A percentile compares a stretch with the other conserved stretches of the same genome.
These are phyloP conservation scores for Agrilus planipennis DNA, from an alignment of 1,140 invertebrate genomes.

Conservation along the genomic window DNA sequence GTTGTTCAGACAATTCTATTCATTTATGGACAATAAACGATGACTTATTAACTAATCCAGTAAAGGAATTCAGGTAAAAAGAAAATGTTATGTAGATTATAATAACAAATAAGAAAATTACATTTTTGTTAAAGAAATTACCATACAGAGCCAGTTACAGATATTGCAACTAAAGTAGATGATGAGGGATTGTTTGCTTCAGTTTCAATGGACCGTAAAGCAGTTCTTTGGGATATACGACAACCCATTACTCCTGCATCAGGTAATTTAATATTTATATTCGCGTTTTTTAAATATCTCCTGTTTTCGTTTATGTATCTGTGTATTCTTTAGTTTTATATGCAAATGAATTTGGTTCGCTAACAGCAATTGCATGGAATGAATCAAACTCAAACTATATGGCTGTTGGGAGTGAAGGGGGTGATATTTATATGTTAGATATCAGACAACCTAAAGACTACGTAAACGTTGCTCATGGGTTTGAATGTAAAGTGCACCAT, in stretches of 20 bases:
- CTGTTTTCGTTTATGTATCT: too few species aligned
- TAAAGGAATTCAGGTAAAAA: constrained; percentile 10
- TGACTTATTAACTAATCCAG: constrained; percentile 7
- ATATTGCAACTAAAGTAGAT: constrained; percentile 19
- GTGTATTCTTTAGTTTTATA: constrained; percentile 28
- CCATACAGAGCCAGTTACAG: constrained; percentile 18
- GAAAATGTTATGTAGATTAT: constrained; percentile 5
- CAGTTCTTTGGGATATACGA: constrained; percentile 23
- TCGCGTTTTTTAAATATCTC: constrained; percentile 4
- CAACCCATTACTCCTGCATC: constrained; percentile 11
- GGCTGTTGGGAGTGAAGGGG: constrained; percentile 18
- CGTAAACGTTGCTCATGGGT: constrained; percentile 15
- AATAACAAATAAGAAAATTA: neutral
- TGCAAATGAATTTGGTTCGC: constrained; percentile 23
- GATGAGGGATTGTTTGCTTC: constrained; percentile 19
- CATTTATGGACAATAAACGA: constrained; percentile 13
- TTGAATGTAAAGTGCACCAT: constrained; percentile 15
- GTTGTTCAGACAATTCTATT: constrained; percentile 14
- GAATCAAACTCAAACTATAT: constrained; percentile 15
- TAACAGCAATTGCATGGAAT: constrained; percentile 23
- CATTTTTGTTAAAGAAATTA: constrained; percentile 17
- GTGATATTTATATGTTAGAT: constrained; percentile 24
- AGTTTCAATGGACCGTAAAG: constrained; percentile 19
- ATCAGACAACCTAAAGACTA: constrained; percentile 24
- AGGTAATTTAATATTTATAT: constrained; percentile 11